Evolutionary conservation across 2,113 vertebrate species (phyloP).

Genomic region (Centrocercus urophasianus): DNA sequence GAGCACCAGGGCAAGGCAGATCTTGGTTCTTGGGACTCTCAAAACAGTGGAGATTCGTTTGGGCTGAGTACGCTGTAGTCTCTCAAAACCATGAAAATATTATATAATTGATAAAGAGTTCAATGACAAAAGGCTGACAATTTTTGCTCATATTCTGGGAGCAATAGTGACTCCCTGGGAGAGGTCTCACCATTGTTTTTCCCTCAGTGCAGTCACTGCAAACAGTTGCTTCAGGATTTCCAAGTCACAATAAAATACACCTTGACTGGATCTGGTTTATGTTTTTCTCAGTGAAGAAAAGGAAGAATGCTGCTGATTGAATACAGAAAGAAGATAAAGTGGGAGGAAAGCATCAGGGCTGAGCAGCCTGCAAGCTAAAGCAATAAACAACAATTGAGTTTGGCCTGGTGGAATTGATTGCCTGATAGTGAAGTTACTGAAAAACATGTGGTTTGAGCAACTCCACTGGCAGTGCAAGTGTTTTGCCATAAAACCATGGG

Average conservation of each 20-base stretch:
- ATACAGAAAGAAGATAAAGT: background rate
- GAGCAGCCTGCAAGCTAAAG: background rate
- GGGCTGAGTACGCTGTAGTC: background rate
- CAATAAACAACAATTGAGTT: background rate
- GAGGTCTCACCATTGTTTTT: background rate
- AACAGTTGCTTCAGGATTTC: background rate
- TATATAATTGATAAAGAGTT: background rate
- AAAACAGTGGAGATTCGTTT: background rate
- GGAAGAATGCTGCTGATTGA: background rate
- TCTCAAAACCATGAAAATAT: background rate
- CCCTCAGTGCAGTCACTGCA: background rate
- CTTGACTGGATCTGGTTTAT: background rate
- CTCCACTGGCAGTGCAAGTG: background rate
- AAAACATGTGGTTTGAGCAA: background rate
- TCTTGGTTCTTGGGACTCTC: background rate
- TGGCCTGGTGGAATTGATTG: background rate
- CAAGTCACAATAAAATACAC: background rate
- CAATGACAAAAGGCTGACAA: background rate
- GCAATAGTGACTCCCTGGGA: rapidly evolving
- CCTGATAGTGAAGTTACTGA: background rate
- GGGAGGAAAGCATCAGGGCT: background rate
- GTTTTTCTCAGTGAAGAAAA: background rate
- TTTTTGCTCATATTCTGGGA: background rate
- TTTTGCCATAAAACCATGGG: background rate
- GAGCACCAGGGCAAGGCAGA: background rate